A percentile compares a stretch with the other conserved stretches of the same genome.
Evolutionary conservation across 2,888 invertebrate species (phyloP).

Genomic region (Acanthosepion lycidas): DNA sequence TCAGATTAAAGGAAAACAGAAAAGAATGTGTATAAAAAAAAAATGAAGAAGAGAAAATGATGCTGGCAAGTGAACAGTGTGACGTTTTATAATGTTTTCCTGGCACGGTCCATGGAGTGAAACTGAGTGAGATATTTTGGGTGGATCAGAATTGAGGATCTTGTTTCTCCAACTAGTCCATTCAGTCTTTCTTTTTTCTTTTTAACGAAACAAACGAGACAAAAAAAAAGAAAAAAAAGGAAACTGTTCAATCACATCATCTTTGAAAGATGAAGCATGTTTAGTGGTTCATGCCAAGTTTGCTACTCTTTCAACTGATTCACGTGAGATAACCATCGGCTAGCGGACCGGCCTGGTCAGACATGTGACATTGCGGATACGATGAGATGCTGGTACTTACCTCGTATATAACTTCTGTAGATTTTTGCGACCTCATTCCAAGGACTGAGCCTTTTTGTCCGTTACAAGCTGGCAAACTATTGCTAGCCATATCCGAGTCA

Average conservation of each 20-base stretch:
- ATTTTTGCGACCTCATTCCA: not conserved
- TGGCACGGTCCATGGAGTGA: not conserved
- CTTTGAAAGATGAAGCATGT: not conserved
- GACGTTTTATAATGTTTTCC: not conserved
- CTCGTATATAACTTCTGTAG: constrained; percentile 2
- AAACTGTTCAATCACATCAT: not conserved
- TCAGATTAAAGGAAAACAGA: not conserved
- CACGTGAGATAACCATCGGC: not conserved
- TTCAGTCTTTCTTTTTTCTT: not conserved
- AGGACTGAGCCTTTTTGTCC: not conserved
- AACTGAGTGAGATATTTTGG: not conserved
- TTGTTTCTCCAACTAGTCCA: not conserved
- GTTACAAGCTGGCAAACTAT: not conserved
- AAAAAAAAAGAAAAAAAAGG: not conserved
- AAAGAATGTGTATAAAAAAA: not conserved
- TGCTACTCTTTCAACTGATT: not conserved
- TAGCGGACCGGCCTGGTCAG: constrained; percentile 20
- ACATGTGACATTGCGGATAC: constrained; percentile 1
- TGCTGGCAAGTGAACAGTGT: not conserved
- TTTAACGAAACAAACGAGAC: not conserved
- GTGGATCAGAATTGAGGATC: not conserved
- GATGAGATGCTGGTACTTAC: constrained; percentile 16
- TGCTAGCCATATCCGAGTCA: not conserved
- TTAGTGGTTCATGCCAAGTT: not conserved
- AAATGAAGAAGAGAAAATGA: not conserved